Evolutionary conservation across 1,140 invertebrate genomes (phyloP).

Genomic region (Magallana ariakensis): DNA sequence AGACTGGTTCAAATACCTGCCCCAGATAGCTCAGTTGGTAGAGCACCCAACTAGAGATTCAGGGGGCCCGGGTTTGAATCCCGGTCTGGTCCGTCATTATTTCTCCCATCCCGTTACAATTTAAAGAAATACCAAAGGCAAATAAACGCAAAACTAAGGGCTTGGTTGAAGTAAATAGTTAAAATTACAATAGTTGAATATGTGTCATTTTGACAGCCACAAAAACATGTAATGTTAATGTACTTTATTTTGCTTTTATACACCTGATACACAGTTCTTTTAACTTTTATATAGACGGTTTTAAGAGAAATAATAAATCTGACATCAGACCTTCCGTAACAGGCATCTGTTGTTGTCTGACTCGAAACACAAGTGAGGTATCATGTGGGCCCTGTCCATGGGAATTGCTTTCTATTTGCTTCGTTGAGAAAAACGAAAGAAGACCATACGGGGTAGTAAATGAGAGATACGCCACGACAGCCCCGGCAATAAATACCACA

Average conservation of each 20-base stretch:
- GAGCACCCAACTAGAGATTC: no score
- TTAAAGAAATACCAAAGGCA: not conserved
- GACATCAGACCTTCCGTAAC: slow-evolving; percentile 55
- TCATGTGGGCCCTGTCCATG: slow-evolving; percentile 52
- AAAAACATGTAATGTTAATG: no score
- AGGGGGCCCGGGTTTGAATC: no score
- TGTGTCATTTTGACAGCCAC: not conserved
- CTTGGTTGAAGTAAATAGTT: not conserved
- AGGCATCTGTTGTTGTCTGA: slow-evolving; percentile 59
- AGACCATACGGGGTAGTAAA: slow-evolving; percentile 56
- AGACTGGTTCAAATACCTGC: no score
- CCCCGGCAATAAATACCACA: slow-evolving; percentile 61
- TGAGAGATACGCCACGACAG: slow-evolving; percentile 63
- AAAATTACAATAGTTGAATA: not conserved
- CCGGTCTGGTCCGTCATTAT: no score
- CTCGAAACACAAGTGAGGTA: slow-evolving; percentile 64
- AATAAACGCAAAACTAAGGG: no score
- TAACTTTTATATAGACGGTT: no score
- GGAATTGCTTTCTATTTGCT: not conserved
- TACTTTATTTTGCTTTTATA: no score
- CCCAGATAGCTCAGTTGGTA: no score
- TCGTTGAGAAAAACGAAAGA: slow-evolving; percentile 55
- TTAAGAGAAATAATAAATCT: no score
- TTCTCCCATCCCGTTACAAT: no score
- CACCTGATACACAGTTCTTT: no score